These are phyloP conservation scores for Gymnoscelis rufifasciata DNA, from an alignment of 2,888 invertebrate genomes.

Conservation along the genomic window DNA sequence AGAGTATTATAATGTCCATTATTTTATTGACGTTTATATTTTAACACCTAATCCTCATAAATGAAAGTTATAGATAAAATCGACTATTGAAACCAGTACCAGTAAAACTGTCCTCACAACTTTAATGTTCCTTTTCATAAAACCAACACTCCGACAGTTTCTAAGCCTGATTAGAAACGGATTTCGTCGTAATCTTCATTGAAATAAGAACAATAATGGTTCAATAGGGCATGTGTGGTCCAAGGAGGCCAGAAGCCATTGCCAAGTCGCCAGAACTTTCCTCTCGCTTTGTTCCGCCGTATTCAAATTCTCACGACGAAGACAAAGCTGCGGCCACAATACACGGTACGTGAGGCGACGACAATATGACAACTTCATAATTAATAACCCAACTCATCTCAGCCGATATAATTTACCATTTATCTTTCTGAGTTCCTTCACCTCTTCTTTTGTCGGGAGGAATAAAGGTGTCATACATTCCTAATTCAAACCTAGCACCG, in stretches of 20 bases:
- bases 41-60: too few species aligned
- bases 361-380: slow-evolving; percentile 76
- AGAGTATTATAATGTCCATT: too few species aligned
- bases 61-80: neutral
- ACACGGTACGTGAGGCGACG: slow-evolving; percentile 61
- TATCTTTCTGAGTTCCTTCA: slow-evolving; percentile 71
- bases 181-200: slow-evolving; percentile 32
- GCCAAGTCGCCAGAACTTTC: slow-evolving; percentile 29
- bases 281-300: slow-evolving; percentile 48
- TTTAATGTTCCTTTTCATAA: slow-evolving; percentile 22
- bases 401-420: slow-evolving; percentile 76
- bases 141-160: slow-evolving; percentile 18
- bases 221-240: slow-evolving; percentile 61
- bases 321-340: slow-evolving; percentile 66
- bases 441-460: slow-evolving; percentile 66
- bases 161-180: slow-evolving; percentile 28
- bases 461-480: slow-evolving; percentile 68
- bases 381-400: slow-evolving; percentile 76
- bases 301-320: slow-evolving; percentile 71
- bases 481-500: slow-evolving; percentile 69
- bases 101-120: slow-evolving; percentile 20
- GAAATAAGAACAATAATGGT: slow-evolving; percentile 32
- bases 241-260: slow-evolving; percentile 53
- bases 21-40: too few species aligned
- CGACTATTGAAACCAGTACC: neutral